Percentiles rank a stretch among this genome's conserved stretches.
Conservation (phyloP, 2,888 invertebrate genomes). For the Catocala nupta region DNA sequence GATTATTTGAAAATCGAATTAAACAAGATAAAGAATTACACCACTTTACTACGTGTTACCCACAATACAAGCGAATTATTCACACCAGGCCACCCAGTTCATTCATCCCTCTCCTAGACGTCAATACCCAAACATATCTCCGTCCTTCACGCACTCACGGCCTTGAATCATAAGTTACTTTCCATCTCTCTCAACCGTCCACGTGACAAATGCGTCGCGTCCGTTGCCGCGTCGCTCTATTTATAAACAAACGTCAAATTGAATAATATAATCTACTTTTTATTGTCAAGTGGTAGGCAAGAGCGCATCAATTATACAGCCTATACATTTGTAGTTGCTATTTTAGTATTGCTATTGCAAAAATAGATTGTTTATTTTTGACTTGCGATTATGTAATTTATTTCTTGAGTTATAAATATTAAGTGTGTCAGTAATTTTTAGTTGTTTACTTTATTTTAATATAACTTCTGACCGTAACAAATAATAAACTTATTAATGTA, state of each 20-base stretch:
- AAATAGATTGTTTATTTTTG: too few species aligned
- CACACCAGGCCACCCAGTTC: slow-evolving; percentile 50
- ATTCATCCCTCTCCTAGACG: slow-evolving; percentile 26
- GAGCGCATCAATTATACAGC: too few species aligned
- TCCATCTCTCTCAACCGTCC: slow-evolving; percentile 26
- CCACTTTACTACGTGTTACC: not conserved
- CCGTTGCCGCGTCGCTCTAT: not conserved
- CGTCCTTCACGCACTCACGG: slow-evolving; percentile 49
- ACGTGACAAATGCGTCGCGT: not conserved
- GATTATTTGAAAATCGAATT: too few species aligned
- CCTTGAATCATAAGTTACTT: slow-evolving; percentile 24
- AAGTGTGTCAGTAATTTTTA: too few species aligned
- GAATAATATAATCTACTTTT: not conserved
- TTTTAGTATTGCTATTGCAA: too few species aligned
- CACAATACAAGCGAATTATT: slow-evolving; percentile 2
- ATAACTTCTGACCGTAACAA: too few species aligned
- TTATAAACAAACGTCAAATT: slow-evolving; percentile 3
- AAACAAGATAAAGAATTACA: not conserved
- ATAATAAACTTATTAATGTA: too few species aligned
- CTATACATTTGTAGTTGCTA: too few species aligned
- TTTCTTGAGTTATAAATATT: too few species aligned
- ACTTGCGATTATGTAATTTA: too few species aligned
- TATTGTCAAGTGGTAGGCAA: not conserved
- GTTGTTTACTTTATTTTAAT: too few species aligned
- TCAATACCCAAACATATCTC: slow-evolving; percentile 41